Percentiles rank a stretch among this genome's conserved stretches.
Evolutionary conservation across 2,797 vertebrate species (phyloP).

Genomic region (Ctenochaetus hawaiiensis): DNA sequence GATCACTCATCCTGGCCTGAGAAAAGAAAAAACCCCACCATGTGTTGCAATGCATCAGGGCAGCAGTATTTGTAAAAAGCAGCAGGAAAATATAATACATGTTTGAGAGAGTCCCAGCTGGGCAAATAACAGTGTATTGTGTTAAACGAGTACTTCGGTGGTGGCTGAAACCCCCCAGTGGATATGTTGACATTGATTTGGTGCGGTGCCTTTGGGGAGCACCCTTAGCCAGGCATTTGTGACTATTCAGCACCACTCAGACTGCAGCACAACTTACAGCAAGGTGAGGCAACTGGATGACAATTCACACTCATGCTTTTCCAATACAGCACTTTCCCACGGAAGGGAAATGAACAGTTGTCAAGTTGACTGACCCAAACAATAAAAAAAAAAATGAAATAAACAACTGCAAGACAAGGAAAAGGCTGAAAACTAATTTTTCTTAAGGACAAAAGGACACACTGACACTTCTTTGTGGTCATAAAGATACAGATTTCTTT

Average conservation of each 20-base stretch:
- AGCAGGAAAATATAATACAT: slow-evolving; percentile 48
- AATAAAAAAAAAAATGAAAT: background rate
- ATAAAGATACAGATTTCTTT: background rate
- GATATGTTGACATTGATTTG: slow-evolving; percentile 72
- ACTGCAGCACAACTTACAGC: slow-evolving; percentile 38
- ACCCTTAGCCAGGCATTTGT: slow-evolving; percentile 54
- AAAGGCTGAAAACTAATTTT: background rate
- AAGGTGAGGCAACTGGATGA: slow-evolving; percentile 33
- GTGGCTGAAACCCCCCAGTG: slow-evolving; percentile 33
- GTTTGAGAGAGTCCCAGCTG: slow-evolving; percentile 57
- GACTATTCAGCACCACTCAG: slow-evolving; percentile 56
- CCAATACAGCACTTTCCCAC: slow-evolving; percentile 27
- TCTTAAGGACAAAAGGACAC: slow-evolving; percentile 12
- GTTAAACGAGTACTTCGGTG: slow-evolving; percentile 55
- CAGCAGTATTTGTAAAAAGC: slow-evolving; percentile 51
- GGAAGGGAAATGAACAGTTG: slow-evolving; percentile 14
- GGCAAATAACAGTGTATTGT: slow-evolving; percentile 57
- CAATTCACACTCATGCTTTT: slow-evolving; percentile 26
- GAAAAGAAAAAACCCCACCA: slow-evolving; percentile 37
- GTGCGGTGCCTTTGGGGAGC: slow-evolving; percentile 57
- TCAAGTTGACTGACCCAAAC: slow-evolving; percentile 20
- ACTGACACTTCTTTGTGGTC: background rate
- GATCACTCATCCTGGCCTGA: slow-evolving; percentile 40
- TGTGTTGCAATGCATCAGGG: slow-evolving; percentile 33
- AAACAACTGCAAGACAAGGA: too few species aligned